Evolutionary conservation across 1,140 invertebrate genomes (phyloP), one percentile per base, ranked within the genome.

Genomic region (Parasteatoda tepidariorum): DNA sequence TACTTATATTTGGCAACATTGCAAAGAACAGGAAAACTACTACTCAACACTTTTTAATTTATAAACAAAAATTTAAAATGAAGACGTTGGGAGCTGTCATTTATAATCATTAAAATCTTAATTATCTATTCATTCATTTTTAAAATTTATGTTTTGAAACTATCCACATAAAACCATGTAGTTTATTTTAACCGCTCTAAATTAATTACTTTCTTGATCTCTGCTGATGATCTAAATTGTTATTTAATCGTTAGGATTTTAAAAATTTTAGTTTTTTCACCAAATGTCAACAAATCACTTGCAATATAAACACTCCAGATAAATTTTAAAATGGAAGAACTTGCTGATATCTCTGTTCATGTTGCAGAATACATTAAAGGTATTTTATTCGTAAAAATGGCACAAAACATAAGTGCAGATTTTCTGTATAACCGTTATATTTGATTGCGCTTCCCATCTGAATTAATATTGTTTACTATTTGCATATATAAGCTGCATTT

Each of bases 331-430:
- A 79, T 79, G 76, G 62, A 79, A 55, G 76, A 68, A 26, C 15
- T 79, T 24, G 54, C 67, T 7, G 38, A 41, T 26, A 79, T 68
- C 28, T 30, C 76, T 22, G 67, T 86, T 26, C 84, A 85, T 59
- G 82, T 85, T 55, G 83, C 86, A 18, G 85, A 86, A 76, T 84
- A 64, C 62, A 86, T 86, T 30, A 86, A 86, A 86, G 85, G 86
- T 86, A 84, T 83, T 22, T 57, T 15, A 55, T 2, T 13, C 18
- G 38, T 18, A 9, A 4, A 0, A 13, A 13, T 13, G 18, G 4
- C 38, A 2, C 0, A 13, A 2, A 48, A 48, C 9, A 48, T 13
- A 41, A 41, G 5, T 5, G 38, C 5, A 41, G 13, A 41, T 48
- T 48, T 48, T 48, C 4, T 48, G 9, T n/a, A n/a, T n/a, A n/a